Percentiles rank a stretch among this genome's conserved stretches.
Evolutionary conservation across 2,797 vertebrate genomes (phyloP).

Genomic region (Spinus olivaceus): DNA sequence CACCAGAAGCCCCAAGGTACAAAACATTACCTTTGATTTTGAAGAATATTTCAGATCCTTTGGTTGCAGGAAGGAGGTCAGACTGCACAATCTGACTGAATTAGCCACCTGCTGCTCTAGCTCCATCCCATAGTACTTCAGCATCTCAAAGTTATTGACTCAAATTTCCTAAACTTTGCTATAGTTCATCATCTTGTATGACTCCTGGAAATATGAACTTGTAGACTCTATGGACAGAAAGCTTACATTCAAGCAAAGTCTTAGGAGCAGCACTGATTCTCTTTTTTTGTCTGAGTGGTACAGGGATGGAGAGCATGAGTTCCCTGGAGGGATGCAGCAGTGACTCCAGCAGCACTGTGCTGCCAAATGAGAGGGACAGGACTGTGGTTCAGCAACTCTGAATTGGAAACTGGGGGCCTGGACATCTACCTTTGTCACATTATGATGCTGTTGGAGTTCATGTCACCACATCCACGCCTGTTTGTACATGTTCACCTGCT

Average conservation of each 20-base stretch:
- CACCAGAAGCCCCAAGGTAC: not conserved
- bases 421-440: not conserved
- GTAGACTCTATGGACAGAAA: not conserved
- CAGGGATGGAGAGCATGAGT: not conserved
- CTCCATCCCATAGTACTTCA: not conserved
- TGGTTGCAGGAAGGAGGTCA: not conserved
- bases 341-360: not conserved
- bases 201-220: not conserved
- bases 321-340: not conserved
- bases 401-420: not conserved
- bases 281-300: not conserved
- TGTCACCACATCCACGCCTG: not conserved
- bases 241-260: not conserved
- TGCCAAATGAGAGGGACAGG: not conserved
- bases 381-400: not conserved
- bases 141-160: not conserved
- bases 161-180: not conserved
- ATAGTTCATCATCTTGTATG: not conserved
- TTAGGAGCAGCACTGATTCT: not conserved
- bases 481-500: not conserved
- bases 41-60: not conserved
- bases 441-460: not conserved
- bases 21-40: not conserved
- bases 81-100: not conserved
- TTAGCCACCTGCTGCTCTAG: not conserved